Base-by-base conservation (phyloP, 2,888 invertebrate genomes). In the Lochmaea crataegi region DNA sequence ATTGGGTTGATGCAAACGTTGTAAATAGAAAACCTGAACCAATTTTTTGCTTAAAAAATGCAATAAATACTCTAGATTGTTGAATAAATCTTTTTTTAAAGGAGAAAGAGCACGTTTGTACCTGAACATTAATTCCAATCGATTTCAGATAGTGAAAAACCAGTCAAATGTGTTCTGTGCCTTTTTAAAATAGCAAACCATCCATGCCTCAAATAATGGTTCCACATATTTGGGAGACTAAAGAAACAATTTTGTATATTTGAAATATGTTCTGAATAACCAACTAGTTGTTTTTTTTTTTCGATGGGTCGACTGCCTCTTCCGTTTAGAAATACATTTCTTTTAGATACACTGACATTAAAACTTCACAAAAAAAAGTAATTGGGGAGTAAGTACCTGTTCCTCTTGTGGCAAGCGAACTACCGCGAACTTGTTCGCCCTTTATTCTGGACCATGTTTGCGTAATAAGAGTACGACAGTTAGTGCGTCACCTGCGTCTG, bases 381-480 rank as follows among this genome's bases (percentile, higher is more conserved):
- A 14, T 38, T 63, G 38, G 66, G 74, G 71, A 74, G 75, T 76
- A 77, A 77, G 75, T 75, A 75, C 77, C 65, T 76, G 74, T 73
- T 73, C 71, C 68, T 74, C 71, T 75, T 74, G 71, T 67, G 66
- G 65, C 67, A 74, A 68, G 65, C 71, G 74, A 64, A 63, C 67
- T 64, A 45, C 63, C 53, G 58, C 64, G 65, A 41, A 51, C 56
- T 53, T 45, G 51, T 26, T 26, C 60, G 60, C 61, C 12, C 18
- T 41, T 38, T 42, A 53, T 65, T 42, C 63, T 42, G 60, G 56
- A 68, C 63, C 57, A 45, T 61, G 42, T 57, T 72, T 67, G 64
- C 64, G 26, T 22, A 57, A 73, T 75, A 77, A 38, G 76, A 76
- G 77, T 73, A 78, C 76, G 79, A 79, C 80, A 80, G 78, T 77